phyloP scores from a whole-genome alignment of 1,140 invertebrate genomes.

The Habropoda laboriosa region DNA sequence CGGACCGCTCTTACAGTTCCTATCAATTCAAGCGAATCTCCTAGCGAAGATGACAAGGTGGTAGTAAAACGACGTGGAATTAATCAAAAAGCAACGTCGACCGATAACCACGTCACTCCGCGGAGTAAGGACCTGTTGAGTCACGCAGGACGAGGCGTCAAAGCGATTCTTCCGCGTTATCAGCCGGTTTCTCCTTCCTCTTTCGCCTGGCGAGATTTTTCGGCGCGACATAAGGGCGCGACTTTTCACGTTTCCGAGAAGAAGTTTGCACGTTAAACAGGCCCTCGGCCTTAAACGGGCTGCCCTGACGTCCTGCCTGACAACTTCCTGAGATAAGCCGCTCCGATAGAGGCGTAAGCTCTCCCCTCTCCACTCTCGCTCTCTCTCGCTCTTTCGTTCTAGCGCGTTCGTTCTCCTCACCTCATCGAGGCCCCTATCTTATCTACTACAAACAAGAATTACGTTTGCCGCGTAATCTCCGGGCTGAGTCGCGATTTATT shows the following conservation, averaged over 20 bases:
- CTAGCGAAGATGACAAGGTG: background rate
- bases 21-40: too few relatives aligned
- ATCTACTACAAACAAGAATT: slow-evolving; percentile 81
- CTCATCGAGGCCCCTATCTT: slow-evolving; percentile 68
- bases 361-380: slow-evolving; percentile 47
- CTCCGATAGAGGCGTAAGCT: slow-evolving; percentile 77
- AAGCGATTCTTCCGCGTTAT: slow-evolving; percentile 5
- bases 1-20: too few relatives aligned
- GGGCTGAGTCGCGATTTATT: slow-evolving; percentile 75
- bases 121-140: slow-evolving; percentile 30
- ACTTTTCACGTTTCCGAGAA: slow-evolving; percentile 77
- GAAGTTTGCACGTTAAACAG: slow-evolving; percentile 78
- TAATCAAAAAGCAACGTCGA: background rate
- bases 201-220: slow-evolving; percentile 9
- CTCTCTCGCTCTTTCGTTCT: background rate
- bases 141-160: background rate
- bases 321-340: slow-evolving; percentile 80
- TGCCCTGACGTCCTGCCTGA: slow-evolving; percentile 75
- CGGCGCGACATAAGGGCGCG: slow-evolving; percentile 70
- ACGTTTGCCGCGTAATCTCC: slow-evolving; percentile 78
- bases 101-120: background rate
- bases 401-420: background rate
- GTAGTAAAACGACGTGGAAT: background rate
- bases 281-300: slow-evolving; percentile 74
- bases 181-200: background rate